Conservation (phyloP, 2,888 invertebrate genomes). For the Acanthoscelides obtectus region DNA sequence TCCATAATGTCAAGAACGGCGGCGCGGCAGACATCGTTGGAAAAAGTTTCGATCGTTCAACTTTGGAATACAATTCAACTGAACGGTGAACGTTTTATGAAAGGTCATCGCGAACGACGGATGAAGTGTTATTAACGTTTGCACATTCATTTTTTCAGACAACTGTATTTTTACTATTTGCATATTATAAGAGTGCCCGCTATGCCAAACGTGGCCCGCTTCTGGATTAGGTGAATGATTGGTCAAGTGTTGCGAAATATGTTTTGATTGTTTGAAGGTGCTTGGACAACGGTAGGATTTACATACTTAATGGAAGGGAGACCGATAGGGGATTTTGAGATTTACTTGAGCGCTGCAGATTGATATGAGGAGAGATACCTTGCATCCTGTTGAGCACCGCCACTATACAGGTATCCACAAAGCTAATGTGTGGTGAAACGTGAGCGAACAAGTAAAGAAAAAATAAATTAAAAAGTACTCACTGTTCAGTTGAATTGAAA, state of each 20-base stretch:
- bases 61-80: neutral
- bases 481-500: no score
- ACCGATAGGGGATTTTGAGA: no score
- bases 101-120: neutral
- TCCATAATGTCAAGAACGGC: neutral
- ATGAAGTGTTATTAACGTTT: neutral
- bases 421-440: no score
- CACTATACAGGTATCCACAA: no score
- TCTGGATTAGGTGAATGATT: neutral
- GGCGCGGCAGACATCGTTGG: neutral
- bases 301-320: no score
- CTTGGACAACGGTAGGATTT: no score
- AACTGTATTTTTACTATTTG: neutral
- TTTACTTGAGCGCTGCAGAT: no score
- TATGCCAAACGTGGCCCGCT: neutral
- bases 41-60: neutral
- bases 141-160: neutral
- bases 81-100: neutral
- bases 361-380: no score
- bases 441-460: no score
- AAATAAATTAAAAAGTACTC: no score
- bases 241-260: neutral
- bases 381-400: no score
- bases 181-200: neutral
- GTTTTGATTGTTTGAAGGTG: no score